A percentile compares a stretch with the other conserved stretches of the same genome.
Conservation (phyloP, 1,140 invertebrate genomes). For the Coelopa frigida region DNA sequence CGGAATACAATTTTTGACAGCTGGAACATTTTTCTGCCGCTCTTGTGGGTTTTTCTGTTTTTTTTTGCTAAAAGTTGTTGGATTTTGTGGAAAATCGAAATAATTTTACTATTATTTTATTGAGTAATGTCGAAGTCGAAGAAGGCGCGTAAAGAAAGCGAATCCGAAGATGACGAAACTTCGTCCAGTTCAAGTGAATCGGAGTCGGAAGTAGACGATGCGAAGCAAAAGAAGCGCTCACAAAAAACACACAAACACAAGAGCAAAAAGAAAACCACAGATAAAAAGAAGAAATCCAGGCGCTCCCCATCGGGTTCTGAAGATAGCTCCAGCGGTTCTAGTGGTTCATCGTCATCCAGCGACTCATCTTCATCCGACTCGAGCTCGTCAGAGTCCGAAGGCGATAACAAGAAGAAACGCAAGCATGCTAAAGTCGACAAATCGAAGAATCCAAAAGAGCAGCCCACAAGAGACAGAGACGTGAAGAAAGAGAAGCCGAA, state of each 20-base stretch:
- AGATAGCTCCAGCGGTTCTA: background rate
- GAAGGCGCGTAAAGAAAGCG: background rate
- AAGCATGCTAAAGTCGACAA: too few relatives aligned
- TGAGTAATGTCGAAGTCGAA: slow-evolving; percentile 9
- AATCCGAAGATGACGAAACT: slow-evolving; percentile 2
- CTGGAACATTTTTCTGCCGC: too few relatives aligned
- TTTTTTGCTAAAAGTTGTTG: too few relatives aligned
- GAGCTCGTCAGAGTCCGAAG: background rate
- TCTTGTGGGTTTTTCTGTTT: too few relatives aligned
- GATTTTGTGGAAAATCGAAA: too few relatives aligned
- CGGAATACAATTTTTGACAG: too few relatives aligned
- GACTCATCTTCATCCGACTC: background rate
- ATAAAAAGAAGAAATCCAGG: slow-evolving; percentile 6
- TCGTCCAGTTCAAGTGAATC: background rate
- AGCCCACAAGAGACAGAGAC: too few relatives aligned
- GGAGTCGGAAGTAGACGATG: background rate
- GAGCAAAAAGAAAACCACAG: slow-evolving; percentile 5
- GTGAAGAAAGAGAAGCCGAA: too few relatives aligned
- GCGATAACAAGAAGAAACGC: slow-evolving; percentile 1
- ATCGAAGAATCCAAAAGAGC: too few relatives aligned
- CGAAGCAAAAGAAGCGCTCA: background rate
- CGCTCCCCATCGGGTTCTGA: background rate
- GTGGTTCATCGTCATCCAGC: slow-evolving; percentile 3
- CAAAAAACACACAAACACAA: slow-evolving; percentile 6
- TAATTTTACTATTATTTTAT: too few relatives aligned